Conservation (phyloP, 30 jellyfish, hydroid and myxozoan species). For the Aurelia aurita complex sp. Pacific region DNA sequence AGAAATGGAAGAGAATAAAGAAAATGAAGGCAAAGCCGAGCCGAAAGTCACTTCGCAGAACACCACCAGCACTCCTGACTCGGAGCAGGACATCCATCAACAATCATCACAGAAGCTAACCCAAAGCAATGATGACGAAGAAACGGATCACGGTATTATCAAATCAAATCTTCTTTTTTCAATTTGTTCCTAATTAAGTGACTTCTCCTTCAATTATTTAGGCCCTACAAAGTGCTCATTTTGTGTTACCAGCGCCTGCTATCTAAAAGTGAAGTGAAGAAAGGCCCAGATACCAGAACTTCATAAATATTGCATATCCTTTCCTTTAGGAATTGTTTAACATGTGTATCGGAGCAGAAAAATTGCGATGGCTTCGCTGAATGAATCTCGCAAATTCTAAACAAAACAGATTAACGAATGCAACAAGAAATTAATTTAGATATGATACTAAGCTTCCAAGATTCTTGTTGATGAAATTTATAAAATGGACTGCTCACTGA, state of each 20-base stretch:
- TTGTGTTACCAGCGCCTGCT: constrained; percentile 8
- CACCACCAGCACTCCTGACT: constrained; percentile 39
- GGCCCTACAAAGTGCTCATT: constrained; percentile 24
- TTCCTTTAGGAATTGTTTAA: background rate
- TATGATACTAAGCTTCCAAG: too few relatives aligned
- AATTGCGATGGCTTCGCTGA: too few relatives aligned
- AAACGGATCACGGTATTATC: constrained; percentile 35
- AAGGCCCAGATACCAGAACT: background rate
- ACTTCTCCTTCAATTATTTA: background rate
- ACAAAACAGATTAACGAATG: too few relatives aligned
- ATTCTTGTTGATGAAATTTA: too few relatives aligned
- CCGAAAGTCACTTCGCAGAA: constrained; percentile 21
- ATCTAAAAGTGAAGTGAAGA: background rate
- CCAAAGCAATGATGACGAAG: constrained; percentile 32
- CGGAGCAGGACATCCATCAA: too few relatives aligned
- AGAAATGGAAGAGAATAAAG: constrained; percentile 66
- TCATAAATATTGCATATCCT: constrained; percentile 38
- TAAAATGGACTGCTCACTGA: too few relatives aligned
- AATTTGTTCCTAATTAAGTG: background rate
- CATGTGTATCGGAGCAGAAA: constrained; percentile 1
- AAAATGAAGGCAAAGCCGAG: constrained; percentile 54
- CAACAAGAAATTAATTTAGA: too few relatives aligned
- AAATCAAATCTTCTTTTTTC: background rate
- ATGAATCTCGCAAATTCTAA: too few relatives aligned
- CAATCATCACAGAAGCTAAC: too few relatives aligned